Percentiles rank a stretch among this genome's conserved stretches.
Evolutionary conservation across 1,140 invertebrate species (phyloP).

Genomic region (Neodiprion virginianus): DNA sequence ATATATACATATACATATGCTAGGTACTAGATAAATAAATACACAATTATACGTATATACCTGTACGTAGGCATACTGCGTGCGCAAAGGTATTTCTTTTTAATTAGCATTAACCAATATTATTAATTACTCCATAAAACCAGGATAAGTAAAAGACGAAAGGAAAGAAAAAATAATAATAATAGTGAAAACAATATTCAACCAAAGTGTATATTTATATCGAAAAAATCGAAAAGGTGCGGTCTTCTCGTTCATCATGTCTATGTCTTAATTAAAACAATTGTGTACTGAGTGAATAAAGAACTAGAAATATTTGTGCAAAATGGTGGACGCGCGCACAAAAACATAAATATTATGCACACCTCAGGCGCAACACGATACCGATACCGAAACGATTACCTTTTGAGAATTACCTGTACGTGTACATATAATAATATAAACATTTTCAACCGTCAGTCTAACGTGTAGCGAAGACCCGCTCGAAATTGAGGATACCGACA

Average conservation of each 20-base stretch:
- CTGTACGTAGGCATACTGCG: not conserved
- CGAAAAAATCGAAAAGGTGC: slow-evolving; percentile 1
- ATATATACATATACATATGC: too few relatives aligned
- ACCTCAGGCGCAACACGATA: too few relatives aligned
- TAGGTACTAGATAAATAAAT: not conserved
- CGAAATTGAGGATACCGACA: too few relatives aligned
- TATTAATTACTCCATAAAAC: not conserved
- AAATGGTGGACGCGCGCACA: too few relatives aligned
- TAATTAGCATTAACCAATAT: slow-evolving; percentile 6
- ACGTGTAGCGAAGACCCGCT: too few relatives aligned
- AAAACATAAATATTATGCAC: too few relatives aligned
- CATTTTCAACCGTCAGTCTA: too few relatives aligned
- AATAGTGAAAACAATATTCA: slow-evolving; percentile 32
- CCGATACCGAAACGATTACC: too few relatives aligned
- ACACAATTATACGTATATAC: not conserved
- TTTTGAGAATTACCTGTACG: too few relatives aligned
- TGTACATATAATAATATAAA: too few relatives aligned
- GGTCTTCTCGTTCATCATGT: not conserved
- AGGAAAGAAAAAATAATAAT: not conserved
- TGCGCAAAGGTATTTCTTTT: slow-evolving; percentile 19
- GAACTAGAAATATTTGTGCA: too few relatives aligned
- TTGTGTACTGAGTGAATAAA: not conserved
- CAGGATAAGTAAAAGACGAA: not conserved
- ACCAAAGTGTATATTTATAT: slow-evolving; percentile 50
- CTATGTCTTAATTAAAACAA: not conserved